phyloP scores from a whole-genome alignment of 1,140 invertebrate species.

The Ericerus pela region DNA sequence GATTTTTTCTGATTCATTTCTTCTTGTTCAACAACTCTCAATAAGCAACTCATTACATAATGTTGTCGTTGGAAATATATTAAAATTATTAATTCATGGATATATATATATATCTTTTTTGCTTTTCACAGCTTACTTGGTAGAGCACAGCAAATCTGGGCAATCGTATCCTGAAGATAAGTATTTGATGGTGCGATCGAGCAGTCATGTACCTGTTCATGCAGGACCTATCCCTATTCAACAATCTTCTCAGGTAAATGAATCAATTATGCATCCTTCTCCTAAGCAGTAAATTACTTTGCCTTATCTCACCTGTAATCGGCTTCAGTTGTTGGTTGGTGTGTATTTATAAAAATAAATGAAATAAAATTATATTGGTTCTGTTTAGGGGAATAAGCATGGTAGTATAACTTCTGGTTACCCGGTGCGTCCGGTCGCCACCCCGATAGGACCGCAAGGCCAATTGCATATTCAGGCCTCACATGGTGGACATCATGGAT shows the following conservation, averaged over 20 bases:
- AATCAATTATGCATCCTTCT: too few relatives aligned
- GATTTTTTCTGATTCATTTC: too few relatives aligned
- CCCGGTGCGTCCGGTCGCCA: conserved; percentile 34
- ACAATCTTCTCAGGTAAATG: conserved; percentile 35
- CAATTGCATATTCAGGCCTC: background rate
- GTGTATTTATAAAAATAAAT: too few relatives aligned
- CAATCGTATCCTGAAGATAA: conserved; percentile 18
- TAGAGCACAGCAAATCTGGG: background rate
- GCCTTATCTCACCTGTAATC: too few relatives aligned
- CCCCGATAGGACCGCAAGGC: conserved; percentile 16
- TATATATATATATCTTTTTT: too few relatives aligned
- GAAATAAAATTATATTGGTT: too few relatives aligned
- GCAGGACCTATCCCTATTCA: conserved; percentile 37
- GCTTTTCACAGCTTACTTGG: background rate
- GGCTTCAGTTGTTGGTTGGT: too few relatives aligned
- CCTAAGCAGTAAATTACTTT: too few relatives aligned
- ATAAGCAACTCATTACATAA: background rate
- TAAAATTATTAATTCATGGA: too few relatives aligned
- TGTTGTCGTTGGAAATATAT: background rate
- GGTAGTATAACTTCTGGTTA: conserved; percentile 41
- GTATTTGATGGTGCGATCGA: conserved; percentile 27
- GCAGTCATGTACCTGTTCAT: conserved; percentile 35
- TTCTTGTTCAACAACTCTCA: too few relatives aligned
- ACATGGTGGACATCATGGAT: background rate
- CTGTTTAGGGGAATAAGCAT: conserved; percentile 35